Evolutionary conservation across 2,797 vertebrate genomes (phyloP), one percentile per base, ranked within the genome.

Genomic region (Periophthalmus magnuspinnatus): DNA sequence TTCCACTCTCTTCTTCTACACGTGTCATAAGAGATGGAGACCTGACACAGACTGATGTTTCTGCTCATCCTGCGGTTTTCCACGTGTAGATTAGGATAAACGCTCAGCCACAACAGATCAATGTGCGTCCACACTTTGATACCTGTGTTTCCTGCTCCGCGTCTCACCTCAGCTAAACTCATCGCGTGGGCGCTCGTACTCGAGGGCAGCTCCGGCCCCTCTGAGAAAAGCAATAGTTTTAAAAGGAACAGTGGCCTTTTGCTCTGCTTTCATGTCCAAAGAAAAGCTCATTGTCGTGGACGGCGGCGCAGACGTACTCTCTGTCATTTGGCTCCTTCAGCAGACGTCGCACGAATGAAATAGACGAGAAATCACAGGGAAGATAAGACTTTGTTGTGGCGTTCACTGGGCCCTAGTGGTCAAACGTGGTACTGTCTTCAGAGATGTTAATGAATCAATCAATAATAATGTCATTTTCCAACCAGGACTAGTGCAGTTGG

Each of bases 11-110:
- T 28, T 28, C n/a, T n/a, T n/a, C n/a, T n/a, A n/a, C n/a, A n/a
- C n/a, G 22, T 71, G 71, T 86, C 84, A 86, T 54, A 82, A 67
- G 52, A 77, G 73, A 84, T 77, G 70, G 71, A 80, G 81, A 79
- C 66, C 48, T 81, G 84, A 84, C 84, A 83, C 62, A 79, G 82
- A 83, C 59, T 72, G 73, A 85, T 84, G 73, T 63, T 60, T 73
- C 81, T 74, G 80, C 72, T 84, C 64, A 0, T 68, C 81, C 70
- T 79, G 79, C 76, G 64, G 76, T 71, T 72, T n/a, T 71, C 73
- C 66, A 47, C 76, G 75, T 74, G 48, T 69, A 62, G 73, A 82
- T 83, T 66, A 77, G 71, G 62, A 88, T 83, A 78, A 74, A 28
- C 3, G 60, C 62, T 76, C 67, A 59, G 73, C 76, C 55, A 79